Evolutionary conservation across 64 coral and sea anemone genomes (phyloP).

Genomic region (Montipora sp.): DNA sequence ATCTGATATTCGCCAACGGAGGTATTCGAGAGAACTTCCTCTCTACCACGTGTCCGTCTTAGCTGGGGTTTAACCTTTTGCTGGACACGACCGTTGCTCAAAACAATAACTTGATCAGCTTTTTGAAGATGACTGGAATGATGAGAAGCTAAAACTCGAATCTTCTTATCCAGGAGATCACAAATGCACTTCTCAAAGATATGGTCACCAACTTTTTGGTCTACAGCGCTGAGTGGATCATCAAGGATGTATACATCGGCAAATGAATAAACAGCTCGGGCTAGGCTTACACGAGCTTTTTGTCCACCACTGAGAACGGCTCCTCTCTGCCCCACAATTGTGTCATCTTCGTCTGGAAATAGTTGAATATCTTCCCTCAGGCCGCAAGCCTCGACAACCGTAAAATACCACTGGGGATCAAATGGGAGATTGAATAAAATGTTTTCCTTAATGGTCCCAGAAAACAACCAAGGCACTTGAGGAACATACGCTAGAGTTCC

Average conservation of each 20-base stretch:
- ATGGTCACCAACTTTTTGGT: constrained; percentile 10
- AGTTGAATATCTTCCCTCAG: constrained; percentile 1
- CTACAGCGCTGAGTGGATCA: constrained; percentile 18
- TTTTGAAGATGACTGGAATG: neutral
- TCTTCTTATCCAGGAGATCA: neutral
- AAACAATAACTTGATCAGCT: constrained; percentile 26
- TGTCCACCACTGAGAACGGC: constrained; percentile 32
- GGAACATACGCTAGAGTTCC: neutral
- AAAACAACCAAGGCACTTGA: constrained; percentile 13
- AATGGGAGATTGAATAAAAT: neutral
- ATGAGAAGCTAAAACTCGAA: neutral
- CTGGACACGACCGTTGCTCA: constrained; percentile 1
- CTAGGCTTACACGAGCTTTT: neutral
- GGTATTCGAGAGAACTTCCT: neutral
- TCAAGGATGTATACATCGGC: constrained; percentile 12
- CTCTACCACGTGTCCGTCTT: neutral
- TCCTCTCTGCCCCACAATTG: constrained; percentile 22
- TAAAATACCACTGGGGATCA: neutral
- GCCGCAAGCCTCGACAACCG: neutral
- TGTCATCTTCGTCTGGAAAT: constrained; percentile 19
- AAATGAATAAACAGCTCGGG: neutral
- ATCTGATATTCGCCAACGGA: neutral
- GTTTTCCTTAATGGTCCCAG: constrained; percentile 31
- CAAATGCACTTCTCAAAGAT: constrained; percentile 29
- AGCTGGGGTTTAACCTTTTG: neutral